phyloP scores from a whole-genome alignment of 2,113 vertebrate species.

The Acrocephalus kingi region DNA sequence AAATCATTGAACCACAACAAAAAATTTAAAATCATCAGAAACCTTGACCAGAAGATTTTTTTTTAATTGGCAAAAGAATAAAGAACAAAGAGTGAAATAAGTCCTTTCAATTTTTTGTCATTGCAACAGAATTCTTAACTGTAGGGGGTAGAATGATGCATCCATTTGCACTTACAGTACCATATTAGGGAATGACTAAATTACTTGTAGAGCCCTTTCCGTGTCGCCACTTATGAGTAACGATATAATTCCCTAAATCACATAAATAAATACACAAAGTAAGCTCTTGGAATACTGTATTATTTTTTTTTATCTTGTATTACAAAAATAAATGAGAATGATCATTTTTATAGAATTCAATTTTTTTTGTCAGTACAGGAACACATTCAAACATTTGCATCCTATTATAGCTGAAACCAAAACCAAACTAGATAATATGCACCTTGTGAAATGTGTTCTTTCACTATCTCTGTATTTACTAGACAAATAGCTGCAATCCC shows the following conservation, averaged over 20 bases:
- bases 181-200: constrained; percentile 81
- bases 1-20: constrained; percentile 68
- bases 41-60: constrained; percentile 53
- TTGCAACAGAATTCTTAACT: constrained; percentile 70
- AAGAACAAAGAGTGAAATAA: constrained; percentile 70
- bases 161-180: constrained; percentile 74
- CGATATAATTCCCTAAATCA: constrained; percentile 82
- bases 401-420: constrained; percentile 38
- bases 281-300: constrained; percentile 35
- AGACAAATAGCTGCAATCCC: not conserved
- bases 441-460: constrained; percentile 16
- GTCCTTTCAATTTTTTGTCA: constrained; percentile 70
- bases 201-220: constrained; percentile 73
- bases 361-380: constrained; percentile 16
- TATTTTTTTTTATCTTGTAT: not conserved
- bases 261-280: constrained; percentile 76
- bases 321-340: constrained; percentile 31
- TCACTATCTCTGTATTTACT: not conserved
- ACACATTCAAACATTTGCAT: not conserved
- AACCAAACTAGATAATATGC: constrained; percentile 19
- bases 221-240: constrained; percentile 74
- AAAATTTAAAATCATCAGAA: constrained; percentile 61
- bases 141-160: constrained; percentile 76
- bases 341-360: constrained; percentile 14
- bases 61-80: constrained; percentile 70